Percentiles rank a stretch among this genome's conserved stretches.
Evolutionary conservation across 2,888 invertebrate species (phyloP).

Genomic region (Pyrrhia umbra): DNA sequence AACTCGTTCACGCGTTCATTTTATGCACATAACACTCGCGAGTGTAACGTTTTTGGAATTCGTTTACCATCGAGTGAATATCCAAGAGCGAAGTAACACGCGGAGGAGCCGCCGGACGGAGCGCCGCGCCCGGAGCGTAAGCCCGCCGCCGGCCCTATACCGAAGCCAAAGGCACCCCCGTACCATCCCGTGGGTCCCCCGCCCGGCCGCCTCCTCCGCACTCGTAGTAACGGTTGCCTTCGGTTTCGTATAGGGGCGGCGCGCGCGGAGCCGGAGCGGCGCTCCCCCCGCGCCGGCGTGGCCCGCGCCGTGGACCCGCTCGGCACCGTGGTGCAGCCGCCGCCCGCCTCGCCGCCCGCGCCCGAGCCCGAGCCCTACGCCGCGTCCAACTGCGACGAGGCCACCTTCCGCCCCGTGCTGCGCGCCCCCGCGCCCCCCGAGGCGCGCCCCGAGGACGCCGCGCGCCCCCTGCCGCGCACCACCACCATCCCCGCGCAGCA

Average conservation of each 20-base stretch:
- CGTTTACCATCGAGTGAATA: constrained; percentile 48
- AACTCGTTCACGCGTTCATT: background rate
- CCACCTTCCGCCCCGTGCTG: constrained; percentile 92
- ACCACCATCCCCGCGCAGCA: constrained; percentile 83
- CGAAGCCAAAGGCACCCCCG: constrained; percentile 88
- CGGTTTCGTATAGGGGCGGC: constrained; percentile 94
- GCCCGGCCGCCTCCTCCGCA: constrained; percentile 61
- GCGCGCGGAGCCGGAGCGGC: constrained; percentile 74
- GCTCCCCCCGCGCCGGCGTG: constrained; percentile 87
- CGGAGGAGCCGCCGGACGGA: constrained; percentile 74
- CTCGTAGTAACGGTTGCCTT: constrained; percentile 92
- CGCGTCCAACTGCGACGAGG: constrained; percentile 91
- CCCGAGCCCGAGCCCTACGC: constrained; percentile 84
- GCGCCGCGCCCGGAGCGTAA: constrained; percentile 68
- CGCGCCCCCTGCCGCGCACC: constrained; percentile 76
- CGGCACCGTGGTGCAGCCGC: constrained; percentile 63
- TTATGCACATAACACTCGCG: constrained; percentile 35
- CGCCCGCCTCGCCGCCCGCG: constrained; percentile 80
- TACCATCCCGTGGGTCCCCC: constrained; percentile 30
- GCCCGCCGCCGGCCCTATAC: constrained; percentile 76
- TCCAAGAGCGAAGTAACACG: constrained; percentile 71
- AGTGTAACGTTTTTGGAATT: constrained; percentile 59
- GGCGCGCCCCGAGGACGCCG: constrained; percentile 70
- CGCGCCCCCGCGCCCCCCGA: constrained; percentile 84
- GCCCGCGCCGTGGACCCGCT: constrained; percentile 94